These are phyloP conservation scores for Coreoperca whiteheadi DNA, from an alignment of 2,113 vertebrate species.

Conservation along the genomic window DNA sequence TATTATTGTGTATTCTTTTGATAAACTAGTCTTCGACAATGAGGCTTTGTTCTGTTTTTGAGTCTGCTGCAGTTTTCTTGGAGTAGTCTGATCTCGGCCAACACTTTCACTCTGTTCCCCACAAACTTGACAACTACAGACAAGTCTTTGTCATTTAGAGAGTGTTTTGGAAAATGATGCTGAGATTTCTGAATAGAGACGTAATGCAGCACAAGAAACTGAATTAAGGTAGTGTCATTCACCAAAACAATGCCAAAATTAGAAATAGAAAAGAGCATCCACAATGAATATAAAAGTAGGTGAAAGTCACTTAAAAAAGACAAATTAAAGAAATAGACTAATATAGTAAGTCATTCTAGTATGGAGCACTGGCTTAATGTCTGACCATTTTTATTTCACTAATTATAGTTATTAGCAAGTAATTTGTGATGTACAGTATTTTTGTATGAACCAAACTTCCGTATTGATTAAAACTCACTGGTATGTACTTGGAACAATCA, in stretches of 20 bases:
- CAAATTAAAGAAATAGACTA: neutral
- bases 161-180: slow-evolving; percentile 49
- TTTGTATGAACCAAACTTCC: neutral
- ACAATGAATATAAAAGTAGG: neutral
- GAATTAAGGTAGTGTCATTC: neutral
- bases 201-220: neutral
- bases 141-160: slow-evolving; percentile 33
- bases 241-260: neutral
- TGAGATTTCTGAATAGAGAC: neutral
- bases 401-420: neutral
- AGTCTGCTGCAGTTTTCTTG: slow-evolving; percentile 39
- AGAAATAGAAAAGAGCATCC: neutral
- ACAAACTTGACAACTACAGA: slow-evolving; percentile 37
- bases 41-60: slow-evolving; percentile 50
- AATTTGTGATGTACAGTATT: neutral
- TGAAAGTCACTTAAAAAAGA: neutral
- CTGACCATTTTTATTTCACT: neutral
- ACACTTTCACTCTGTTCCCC: slow-evolving; percentile 3
- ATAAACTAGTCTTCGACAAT: slow-evolving; percentile 75
- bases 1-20: slow-evolving; percentile 79
- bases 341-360: neutral
- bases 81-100: neutral
- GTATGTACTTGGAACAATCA: neutral
- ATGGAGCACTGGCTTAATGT: neutral
- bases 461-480: neutral